Evolutionary conservation across 2,888 invertebrate species (phyloP).

Genomic region (Drosophila cracens): DNA sequence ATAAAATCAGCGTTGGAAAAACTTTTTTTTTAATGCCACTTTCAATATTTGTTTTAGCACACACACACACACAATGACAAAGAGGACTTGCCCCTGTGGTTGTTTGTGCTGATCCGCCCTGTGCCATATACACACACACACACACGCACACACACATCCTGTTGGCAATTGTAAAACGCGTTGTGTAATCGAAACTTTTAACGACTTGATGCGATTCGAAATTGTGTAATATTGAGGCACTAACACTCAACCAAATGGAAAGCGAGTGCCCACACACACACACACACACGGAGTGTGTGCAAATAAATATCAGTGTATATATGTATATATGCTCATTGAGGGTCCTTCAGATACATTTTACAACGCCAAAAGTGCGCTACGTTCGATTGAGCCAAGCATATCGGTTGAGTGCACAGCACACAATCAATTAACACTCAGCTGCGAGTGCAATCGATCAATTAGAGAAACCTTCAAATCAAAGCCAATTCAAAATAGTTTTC

Average conservation of each 20-base stretch:
- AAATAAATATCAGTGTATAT: slow-evolving; percentile 62
- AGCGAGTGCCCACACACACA: slow-evolving; percentile 31
- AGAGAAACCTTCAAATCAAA: not conserved
- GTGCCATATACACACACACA: slow-evolving; percentile 24
- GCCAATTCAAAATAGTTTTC: not conserved
- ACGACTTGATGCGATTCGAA: slow-evolving; percentile 81
- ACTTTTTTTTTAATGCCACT: slow-evolving; percentile 71
- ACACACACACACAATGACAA: slow-evolving; percentile 14
- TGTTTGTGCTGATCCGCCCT: slow-evolving; percentile 29
- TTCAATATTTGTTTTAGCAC: slow-evolving; percentile 77
- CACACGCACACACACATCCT: slow-evolving; percentile 13
- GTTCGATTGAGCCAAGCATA: slow-evolving; percentile 53
- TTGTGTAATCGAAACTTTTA: slow-evolving; percentile 82
- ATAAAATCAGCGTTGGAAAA: slow-evolving; percentile 76
- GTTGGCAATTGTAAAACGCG: slow-evolving; percentile 75
- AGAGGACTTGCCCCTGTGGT: slow-evolving; percentile 11
- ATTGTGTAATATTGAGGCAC: slow-evolving; percentile 78
- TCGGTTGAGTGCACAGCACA: slow-evolving; percentile 54
- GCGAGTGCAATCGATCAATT: slow-evolving; percentile 14
- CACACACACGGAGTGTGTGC: slow-evolving; percentile 37
- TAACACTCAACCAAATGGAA: slow-evolving; percentile 73
- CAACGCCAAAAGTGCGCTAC: slow-evolving; percentile 58
- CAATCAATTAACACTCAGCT: slow-evolving; percentile 34
- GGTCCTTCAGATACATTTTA: slow-evolving; percentile 75
- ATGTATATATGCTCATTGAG: slow-evolving; percentile 50